phyloP scores from a whole-genome alignment of 37 sponge, comb jelly and placozoan species.

The Cliona cf. orientalis region DNA sequence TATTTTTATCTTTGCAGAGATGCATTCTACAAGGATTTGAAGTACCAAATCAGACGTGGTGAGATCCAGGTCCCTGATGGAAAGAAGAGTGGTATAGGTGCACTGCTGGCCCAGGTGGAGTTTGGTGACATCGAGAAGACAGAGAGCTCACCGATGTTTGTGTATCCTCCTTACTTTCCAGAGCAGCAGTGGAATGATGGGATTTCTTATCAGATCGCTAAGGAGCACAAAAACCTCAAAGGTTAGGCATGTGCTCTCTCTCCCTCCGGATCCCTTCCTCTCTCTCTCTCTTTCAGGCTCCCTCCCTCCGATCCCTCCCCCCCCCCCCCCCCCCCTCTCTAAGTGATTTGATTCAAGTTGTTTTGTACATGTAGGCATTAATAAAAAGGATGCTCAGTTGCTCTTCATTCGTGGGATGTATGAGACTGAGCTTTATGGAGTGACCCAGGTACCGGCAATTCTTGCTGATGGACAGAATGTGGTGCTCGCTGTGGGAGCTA shows the following conservation, averaged over 20 bases:
- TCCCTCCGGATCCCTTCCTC: too few species aligned
- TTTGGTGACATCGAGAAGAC: slow-evolving; percentile 42
- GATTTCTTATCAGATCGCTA: slow-evolving; percentile 52
- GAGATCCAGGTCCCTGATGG: slow-evolving; percentile 38
- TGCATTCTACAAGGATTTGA: slow-evolving; percentile 67
- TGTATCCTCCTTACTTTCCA: slow-evolving; percentile 75
- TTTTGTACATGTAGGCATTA: neutral
- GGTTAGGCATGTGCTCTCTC: slow-evolving; percentile 53
- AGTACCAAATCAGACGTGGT: slow-evolving; percentile 52
- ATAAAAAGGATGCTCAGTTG: slow-evolving; percentile 11
- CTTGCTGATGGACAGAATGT: slow-evolving; percentile 5
- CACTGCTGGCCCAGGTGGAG: slow-evolving; percentile 66
- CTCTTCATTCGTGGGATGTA: slow-evolving; percentile 21
- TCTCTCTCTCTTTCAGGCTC: too few species aligned
- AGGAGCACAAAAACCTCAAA: slow-evolving; percentile 68
- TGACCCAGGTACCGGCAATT: slow-evolving; percentile 13
- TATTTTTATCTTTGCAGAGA: slow-evolving; percentile 33
- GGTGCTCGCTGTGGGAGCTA: slow-evolving; percentile 48
- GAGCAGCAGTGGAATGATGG: slow-evolving; percentile 55
- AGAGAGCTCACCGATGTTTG: too few species aligned
- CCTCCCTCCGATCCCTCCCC: too few species aligned
- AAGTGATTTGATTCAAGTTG: too few species aligned
- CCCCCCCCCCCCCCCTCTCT: too few species aligned
- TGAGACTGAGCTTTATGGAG: slow-evolving; percentile 39
- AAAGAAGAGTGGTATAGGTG: slow-evolving; percentile 52